Evolutionary conservation across 2,888 invertebrate genomes (phyloP).

Genomic region (Hymenopus coronatus): DNA sequence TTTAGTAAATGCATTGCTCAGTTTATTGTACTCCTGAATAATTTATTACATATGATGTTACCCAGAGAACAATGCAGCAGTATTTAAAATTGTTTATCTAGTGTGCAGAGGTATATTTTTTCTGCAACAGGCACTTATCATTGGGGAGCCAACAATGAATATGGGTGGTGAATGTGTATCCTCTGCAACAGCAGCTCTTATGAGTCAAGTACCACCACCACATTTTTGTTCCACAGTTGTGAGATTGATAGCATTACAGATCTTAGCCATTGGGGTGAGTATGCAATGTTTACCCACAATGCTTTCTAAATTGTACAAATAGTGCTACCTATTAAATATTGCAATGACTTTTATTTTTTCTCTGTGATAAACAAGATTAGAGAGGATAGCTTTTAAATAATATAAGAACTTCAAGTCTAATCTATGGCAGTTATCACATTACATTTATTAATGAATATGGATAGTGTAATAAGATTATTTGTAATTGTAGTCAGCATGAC

Average conservation of each 20-base stretch:
- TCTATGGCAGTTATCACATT: too few relatives aligned
- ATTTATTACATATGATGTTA: background rate
- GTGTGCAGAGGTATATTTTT: background rate
- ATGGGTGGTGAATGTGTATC: conserved; percentile 59
- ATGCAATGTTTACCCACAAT: background rate
- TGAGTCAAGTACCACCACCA: conserved; percentile 90
- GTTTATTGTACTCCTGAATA: background rate
- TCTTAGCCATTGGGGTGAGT: conserved; percentile 85
- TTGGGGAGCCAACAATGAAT: conserved; percentile 72
- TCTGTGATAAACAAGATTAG: background rate
- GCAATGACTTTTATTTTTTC: background rate
- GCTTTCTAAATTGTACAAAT: background rate
- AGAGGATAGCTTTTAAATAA: too few relatives aligned
- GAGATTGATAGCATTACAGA: conserved; percentile 88
- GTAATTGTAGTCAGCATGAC: too few relatives aligned
- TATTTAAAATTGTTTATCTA: background rate
- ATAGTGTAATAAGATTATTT: too few relatives aligned
- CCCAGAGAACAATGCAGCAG: background rate
- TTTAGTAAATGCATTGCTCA: background rate
- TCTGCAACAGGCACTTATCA: conserved; percentile 65
- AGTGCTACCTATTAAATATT: background rate
- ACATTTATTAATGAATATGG: too few relatives aligned
- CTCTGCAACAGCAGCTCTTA: conserved; percentile 79
- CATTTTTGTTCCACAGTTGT: conserved; percentile 97
- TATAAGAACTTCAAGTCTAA: too few relatives aligned